A percentile compares a stretch with the other conserved stretches of the same genome.
phyloP scores from a whole-genome alignment of 53 echinoderm and acorn worm genomes.

The Holothuria leucospilota region DNA sequence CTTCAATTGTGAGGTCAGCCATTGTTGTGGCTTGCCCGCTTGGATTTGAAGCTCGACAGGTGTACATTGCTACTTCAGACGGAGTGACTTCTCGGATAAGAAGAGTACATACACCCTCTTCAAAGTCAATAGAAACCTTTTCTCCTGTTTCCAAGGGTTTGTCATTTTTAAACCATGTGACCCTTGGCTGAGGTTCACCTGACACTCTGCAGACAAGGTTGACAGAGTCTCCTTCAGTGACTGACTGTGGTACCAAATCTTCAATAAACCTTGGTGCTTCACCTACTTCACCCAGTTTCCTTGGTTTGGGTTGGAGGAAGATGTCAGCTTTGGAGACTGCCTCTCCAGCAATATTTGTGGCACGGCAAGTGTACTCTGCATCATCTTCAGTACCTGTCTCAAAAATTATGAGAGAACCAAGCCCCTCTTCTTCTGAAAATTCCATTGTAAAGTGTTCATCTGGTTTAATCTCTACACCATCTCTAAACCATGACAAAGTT shows the following conservation, averaged over 20 bases:
- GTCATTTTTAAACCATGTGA: constrained; percentile 89
- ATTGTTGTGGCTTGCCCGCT: constrained; percentile 80
- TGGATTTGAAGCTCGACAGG: constrained; percentile 85
- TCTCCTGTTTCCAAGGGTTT: constrained; percentile 77
- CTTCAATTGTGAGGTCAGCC: constrained; percentile 89
- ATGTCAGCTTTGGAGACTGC: constrained; percentile 93
- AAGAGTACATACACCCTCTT: constrained; percentile 83
- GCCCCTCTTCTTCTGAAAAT: constrained; percentile 84
- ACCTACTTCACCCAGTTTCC: constrained; percentile 77
- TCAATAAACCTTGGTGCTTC: constrained; percentile 82
- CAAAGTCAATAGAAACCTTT: constrained; percentile 81
- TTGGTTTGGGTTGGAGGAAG: constrained; percentile 80
- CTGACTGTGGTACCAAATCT: constrained; percentile 67
- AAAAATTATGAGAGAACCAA: constrained; percentile 85
- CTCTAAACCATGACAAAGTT: constrained; percentile 82
- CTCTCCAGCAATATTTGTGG: constrained; percentile 89
- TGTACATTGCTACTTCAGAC: constrained; percentile 77
- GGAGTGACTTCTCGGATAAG: constrained; percentile 72
- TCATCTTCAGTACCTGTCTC: constrained; percentile 83
- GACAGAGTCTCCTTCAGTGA: constrained; percentile 82
- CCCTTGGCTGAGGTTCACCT: constrained; percentile 87
- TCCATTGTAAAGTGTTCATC: constrained; percentile 87
- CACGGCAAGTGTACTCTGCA: constrained; percentile 95
- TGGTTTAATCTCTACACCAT: constrained; percentile 78
- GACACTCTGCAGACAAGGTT: constrained; percentile 85